Evolutionary conservation across 1,140 invertebrate species (phyloP), one percentile per base, ranked within the genome.

Genomic region (Oedothorax gibbosus): DNA sequence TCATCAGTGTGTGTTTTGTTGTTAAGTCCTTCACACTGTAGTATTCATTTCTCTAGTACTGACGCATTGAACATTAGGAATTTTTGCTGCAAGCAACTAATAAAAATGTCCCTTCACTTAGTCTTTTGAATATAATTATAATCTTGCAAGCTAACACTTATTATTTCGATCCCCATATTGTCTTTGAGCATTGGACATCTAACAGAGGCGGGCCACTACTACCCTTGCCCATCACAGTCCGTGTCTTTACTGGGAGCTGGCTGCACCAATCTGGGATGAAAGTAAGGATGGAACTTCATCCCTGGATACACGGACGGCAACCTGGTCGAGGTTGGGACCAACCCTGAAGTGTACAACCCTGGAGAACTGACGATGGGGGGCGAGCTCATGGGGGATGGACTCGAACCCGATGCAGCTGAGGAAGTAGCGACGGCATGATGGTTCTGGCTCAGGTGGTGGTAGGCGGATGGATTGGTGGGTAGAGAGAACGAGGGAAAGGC

Each of bases 211-310:
- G 5, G 35, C 35, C 35, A 5, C 35, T 35, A 35, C 35, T 35
- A 35, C 35, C 35, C 35, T 35, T 35, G 35, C 12, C 71, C 81
- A 56, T 84, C 81, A 51, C 81, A 84, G 18, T 84, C 81, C 50
- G 71, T 18, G 49, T 84, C 81, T 76, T 84, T 84, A 12, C 50
- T 72, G 7, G 84, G 15, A 7, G 76, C 20, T 18, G 84, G 21
- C 54, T 85, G 84, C 57, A 85, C 66, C n/a, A 85, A 76, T 49
- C 84, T 65, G 12, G 84, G 84, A n/a, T 85, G 84, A 79, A 85
- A 85, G 51, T 85, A 85, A n/a, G 84, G 84, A n/a, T 85, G 84
- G 50, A 62, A 85, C 20, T 85, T 85, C 14, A 85, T 35, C n/a
- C 84, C 84, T 1, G 84, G 84, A 18, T 85, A 85, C 11, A 85